Evolutionary conservation across 2,888 invertebrate genomes (phyloP).

Genomic region (Alloscopus bannaensis): DNA sequence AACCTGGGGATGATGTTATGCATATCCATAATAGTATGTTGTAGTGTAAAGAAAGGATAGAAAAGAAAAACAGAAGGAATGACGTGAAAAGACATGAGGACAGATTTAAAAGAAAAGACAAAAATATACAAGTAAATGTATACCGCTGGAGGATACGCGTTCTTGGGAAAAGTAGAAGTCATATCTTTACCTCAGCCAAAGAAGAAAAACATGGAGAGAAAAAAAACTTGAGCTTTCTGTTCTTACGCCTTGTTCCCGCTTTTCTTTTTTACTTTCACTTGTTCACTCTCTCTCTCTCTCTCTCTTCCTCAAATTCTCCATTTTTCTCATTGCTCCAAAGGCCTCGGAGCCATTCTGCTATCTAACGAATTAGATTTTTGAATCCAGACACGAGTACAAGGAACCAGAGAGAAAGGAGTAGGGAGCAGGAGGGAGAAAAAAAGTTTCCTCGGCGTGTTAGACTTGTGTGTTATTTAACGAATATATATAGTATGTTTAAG

Average conservation of each 20-base stretch:
- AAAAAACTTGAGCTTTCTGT: neutral
- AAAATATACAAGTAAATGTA: conserved; percentile 1
- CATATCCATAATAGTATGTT: no score
- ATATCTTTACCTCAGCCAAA: conserved; percentile 5
- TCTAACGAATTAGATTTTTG: conserved; percentile 36
- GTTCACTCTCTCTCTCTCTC: neutral
- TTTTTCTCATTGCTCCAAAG: conserved; percentile 39
- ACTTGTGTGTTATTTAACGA: no score
- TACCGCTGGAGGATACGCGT: conserved; percentile 26
- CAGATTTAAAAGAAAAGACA: conserved; percentile 26
- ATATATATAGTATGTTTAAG: no score
- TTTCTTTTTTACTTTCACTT: neutral
- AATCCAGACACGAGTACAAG: conserved; percentile 6
- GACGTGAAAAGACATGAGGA: conserved; percentile 8
- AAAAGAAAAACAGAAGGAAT: conserved; percentile 6
- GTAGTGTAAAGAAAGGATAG: no score
- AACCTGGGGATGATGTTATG: no score
- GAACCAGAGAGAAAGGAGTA: conserved; percentile 2
- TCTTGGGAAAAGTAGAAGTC: conserved; percentile 13
- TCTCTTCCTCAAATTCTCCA: conserved; percentile 15
- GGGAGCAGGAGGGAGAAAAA: no score
- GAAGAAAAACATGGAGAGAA: no score
- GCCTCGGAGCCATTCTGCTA: conserved; percentile 35
- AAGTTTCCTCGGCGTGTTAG: no score
- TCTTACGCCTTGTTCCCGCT: conserved; percentile 4